phyloP scores from a whole-genome alignment of 2,113 vertebrate genomes.

The Cephalopholis sonnerati region DNA sequence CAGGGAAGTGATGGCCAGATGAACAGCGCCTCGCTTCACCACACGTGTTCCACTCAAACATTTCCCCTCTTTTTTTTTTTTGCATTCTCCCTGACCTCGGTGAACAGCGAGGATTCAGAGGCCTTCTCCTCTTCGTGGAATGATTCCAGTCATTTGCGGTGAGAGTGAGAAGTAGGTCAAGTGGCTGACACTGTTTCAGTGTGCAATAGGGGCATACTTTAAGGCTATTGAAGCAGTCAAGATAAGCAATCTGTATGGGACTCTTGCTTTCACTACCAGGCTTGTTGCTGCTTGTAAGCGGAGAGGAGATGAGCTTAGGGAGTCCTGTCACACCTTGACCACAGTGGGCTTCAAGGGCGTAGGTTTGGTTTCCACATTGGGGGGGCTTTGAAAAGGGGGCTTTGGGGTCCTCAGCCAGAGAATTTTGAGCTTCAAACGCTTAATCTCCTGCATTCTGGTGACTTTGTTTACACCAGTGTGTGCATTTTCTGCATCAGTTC shows the following conservation, averaged over 20 bases:
- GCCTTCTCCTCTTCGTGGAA: slow-evolving; percentile 35
- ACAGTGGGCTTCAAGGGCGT: background rate
- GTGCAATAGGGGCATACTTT: slow-evolving; percentile 70
- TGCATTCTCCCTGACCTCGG: slow-evolving; percentile 26
- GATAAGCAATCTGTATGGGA: slow-evolving; percentile 69
- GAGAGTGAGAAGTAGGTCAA: slow-evolving; percentile 80
- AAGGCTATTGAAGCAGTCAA: slow-evolving; percentile 68
- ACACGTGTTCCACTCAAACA: slow-evolving; percentile 4
- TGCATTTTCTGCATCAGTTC: too few relatives aligned
- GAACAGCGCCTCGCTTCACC: slow-evolving; percentile 13
- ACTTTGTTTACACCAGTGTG: too few relatives aligned
- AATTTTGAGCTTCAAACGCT: too few relatives aligned
- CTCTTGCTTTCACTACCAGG: slow-evolving; percentile 53
- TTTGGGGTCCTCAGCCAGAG: too few relatives aligned
- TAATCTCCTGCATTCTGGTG: too few relatives aligned
- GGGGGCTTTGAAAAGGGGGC: too few relatives aligned
- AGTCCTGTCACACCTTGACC: slow-evolving; percentile 45
- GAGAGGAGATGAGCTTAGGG: slow-evolving; percentile 19
- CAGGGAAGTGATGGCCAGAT: slow-evolving; percentile 16
- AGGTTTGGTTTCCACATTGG: too few relatives aligned
- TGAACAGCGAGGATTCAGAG: slow-evolving; percentile 15
- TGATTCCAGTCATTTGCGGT: slow-evolving; percentile 55
- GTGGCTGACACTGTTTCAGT: slow-evolving; percentile 71
- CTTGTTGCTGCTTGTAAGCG: slow-evolving; percentile 45
- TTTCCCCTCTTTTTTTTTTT: background rate